Percentiles rank a stretch among this genome's conserved stretches.
phyloP scores from a whole-genome alignment of 2,113 vertebrate species.

The Chlamydotis undulata region DNA sequence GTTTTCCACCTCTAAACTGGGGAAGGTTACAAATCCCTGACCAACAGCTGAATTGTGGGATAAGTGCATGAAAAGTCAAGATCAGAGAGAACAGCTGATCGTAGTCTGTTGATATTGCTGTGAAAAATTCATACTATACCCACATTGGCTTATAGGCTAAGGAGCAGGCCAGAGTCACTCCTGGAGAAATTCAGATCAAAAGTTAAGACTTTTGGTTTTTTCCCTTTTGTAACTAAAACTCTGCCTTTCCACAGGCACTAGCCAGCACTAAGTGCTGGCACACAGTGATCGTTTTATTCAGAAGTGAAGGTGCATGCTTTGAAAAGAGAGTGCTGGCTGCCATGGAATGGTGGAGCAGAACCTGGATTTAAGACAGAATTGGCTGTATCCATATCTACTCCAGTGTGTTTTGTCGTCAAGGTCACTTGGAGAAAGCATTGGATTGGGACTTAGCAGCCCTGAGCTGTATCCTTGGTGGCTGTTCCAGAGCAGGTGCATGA shows the following conservation, averaged over 20 bases:
- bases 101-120: not conserved
- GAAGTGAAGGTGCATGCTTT: not conserved
- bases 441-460: not conserved
- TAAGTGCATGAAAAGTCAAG: not conserved
- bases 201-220: accelerated
- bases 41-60: not conserved
- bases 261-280: not conserved
- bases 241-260: not conserved
- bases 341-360: not conserved
- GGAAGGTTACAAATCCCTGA: not conserved
- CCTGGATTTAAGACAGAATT: not conserved
- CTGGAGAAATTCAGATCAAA: not conserved
- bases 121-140: not conserved
- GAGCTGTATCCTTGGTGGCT: not conserved
- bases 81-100: not conserved
- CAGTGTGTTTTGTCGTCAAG: not conserved
- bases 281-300: not conserved
- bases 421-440: not conserved
- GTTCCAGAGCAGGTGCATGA: not conserved
- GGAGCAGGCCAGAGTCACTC: not conserved
- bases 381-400: not conserved
- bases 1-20: not conserved
- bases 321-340: not conserved
- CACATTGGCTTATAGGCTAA: not conserved
- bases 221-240: not conserved